Percentiles rank a stretch among this genome's conserved stretches.
phyloP scores from a whole-genome alignment of 2,797 vertebrate species.

The Enteromius trimaculatus region DNA sequence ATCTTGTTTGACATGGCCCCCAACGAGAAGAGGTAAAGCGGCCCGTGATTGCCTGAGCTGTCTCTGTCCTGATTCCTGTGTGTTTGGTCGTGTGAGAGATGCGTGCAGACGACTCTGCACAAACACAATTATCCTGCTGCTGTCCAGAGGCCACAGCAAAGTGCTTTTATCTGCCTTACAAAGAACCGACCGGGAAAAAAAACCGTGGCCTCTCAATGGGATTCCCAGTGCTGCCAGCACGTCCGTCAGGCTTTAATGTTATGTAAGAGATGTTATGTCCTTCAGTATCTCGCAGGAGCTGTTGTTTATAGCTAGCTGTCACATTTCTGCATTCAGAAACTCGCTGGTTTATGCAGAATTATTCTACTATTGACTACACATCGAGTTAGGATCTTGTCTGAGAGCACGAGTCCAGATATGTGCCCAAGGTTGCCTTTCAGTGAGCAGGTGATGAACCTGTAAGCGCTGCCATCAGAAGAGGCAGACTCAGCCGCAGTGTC shows the following conservation, averaged over 20 bases:
- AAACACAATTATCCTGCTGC: conserved; percentile 51
- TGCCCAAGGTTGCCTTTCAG: no score
- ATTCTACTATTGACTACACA: no score
- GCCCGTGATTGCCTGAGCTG: not conserved
- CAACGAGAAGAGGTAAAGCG: conserved; percentile 90
- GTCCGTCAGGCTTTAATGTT: not conserved
- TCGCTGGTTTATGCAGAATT: not conserved
- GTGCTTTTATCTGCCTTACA: conserved; percentile 21
- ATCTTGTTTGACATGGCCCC: conserved; percentile 95
- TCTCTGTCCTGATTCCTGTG: conserved; percentile 22
- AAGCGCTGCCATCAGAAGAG: no score
- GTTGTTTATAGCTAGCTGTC: not conserved
- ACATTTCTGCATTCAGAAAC: not conserved
- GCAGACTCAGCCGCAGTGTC: no score
- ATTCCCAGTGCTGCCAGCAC: not conserved
- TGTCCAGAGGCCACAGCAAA: conserved; percentile 19
- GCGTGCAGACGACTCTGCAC: conserved; percentile 34
- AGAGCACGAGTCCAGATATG: no score
- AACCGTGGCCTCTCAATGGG: not conserved
- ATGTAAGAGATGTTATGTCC: not conserved
- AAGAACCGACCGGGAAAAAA: not conserved
- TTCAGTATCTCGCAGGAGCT: not conserved
- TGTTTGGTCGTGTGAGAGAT: conserved; percentile 41
- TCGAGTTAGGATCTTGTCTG: no score
- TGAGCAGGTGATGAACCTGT: no score